These are phyloP conservation scores for Calameuta filiformis DNA, from an alignment of 2,888 invertebrate genomes.

Conservation along the genomic window DNA sequence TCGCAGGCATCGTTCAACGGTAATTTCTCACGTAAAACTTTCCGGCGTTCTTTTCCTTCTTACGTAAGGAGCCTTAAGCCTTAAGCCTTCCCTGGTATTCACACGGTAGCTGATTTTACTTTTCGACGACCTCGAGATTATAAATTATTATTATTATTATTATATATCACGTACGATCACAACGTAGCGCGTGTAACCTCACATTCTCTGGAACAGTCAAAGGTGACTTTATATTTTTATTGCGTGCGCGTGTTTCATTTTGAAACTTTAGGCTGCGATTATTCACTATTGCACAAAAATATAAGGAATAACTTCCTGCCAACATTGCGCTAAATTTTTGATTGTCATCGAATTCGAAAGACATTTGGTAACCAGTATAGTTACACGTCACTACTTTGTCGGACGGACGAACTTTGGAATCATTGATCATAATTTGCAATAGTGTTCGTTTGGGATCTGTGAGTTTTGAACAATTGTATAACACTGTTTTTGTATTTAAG, in stretches of 20 bases:
- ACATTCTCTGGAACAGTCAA: not conserved
- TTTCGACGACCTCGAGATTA: not conserved
- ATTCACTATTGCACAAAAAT: not conserved
- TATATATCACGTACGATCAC: not conserved
- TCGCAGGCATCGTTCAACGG: slow-evolving; percentile 27
- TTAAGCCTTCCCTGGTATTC: not conserved
- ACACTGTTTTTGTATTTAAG: too few relatives aligned
- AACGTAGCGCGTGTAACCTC: not conserved
- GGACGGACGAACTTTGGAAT: too few relatives aligned
- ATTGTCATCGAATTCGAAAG: not conserved
- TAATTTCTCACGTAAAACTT: slow-evolving; percentile 36
- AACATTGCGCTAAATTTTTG: not conserved
- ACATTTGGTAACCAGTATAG: not conserved
- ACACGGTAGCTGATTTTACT: not conserved
- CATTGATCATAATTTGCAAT: too few relatives aligned
- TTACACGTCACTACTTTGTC: not conserved
- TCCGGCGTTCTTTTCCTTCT: not conserved
- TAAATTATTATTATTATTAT: not conserved
- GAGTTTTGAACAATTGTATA: too few relatives aligned
- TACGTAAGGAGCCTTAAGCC: not conserved
- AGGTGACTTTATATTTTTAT: not conserved
- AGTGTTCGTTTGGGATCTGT: too few relatives aligned
- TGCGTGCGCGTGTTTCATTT: not conserved
- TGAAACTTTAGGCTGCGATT: not conserved
- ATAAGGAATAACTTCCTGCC: not conserved